phyloP scores from a whole-genome alignment of 2,113 vertebrate species.

The Channa argus region DNA sequence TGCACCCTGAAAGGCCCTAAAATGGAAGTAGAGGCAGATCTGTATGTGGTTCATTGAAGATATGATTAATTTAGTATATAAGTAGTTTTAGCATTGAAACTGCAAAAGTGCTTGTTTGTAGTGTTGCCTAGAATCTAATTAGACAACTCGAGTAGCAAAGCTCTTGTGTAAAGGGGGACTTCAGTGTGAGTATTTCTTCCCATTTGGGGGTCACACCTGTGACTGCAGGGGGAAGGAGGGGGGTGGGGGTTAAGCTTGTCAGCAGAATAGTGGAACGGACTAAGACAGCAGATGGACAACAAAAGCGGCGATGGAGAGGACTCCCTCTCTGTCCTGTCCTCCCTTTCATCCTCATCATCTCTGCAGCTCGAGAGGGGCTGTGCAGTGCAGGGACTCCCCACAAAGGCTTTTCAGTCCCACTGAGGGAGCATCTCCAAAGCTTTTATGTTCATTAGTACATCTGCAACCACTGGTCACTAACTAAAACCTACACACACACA shows the following conservation, averaged over 20 bases:
- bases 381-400: constrained; percentile 44
- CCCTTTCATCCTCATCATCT: constrained; percentile 69
- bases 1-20: no score
- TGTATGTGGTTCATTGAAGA: no score
- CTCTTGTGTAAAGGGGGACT: constrained; percentile 9
- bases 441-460: constrained; percentile 59
- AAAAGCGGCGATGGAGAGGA: constrained; percentile 68
- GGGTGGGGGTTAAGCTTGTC: constrained; percentile 48
- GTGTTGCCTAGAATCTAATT: background rate
- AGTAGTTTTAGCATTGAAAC: no score
- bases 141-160: constrained; percentile 20
- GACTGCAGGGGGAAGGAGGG: constrained; percentile 19
- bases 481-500: constrained; percentile 24
- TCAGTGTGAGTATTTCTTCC: constrained; percentile 19
- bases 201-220: constrained; percentile 62
- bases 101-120: no score
- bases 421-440: constrained; percentile 49
- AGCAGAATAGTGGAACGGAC: constrained; percentile 44
- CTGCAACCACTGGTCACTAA: constrained; percentile 57
- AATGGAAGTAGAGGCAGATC: no score
- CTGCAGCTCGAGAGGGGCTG: constrained; percentile 33
- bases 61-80: no score
- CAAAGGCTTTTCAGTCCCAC: constrained; percentile 62
- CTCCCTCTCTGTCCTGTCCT: constrained; percentile 59
- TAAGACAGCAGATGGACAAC: constrained; percentile 78